Base-by-base conservation (phyloP, 2,888 invertebrate genomes). In the Geophilus truncorum region DNA sequence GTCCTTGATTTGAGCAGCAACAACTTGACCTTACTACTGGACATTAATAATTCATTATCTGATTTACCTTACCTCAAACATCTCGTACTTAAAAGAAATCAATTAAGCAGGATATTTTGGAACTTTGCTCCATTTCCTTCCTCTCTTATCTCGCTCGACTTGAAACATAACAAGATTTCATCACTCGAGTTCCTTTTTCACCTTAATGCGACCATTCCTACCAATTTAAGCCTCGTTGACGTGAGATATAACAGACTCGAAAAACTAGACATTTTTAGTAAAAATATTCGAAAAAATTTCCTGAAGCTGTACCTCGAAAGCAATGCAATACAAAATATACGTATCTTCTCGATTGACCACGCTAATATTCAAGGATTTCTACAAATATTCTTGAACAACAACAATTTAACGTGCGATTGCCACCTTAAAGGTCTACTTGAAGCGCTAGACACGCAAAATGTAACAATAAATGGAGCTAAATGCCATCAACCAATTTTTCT, bases 121-220 rank as follows among this genome's bases (percentile, higher is more conserved):
- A 86, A 87, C 3, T 93, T 93, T 84, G 93, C 93, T 92, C 89
- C 88, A 84, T 83, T 84, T 18, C 81, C 86, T 18, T 83, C 85
- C 25, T 84, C 85, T 57, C 85, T 90, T 25, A 89, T 89, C 82
- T 89, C 90, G 81, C 83, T 87, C 0, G 85, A 88, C 9, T 89
- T 94, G 76, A 88, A 89, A 75, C 88, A 87, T 82, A 85, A 88
- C 62, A 85, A 57, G 83, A 82, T 82, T 4, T 18, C 57, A 57
- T 57, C 57, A 57, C 18, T 57, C 2, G 57, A 57, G 18, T 57
- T 57, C 9, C 18, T 57, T 57, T 57, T 57, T 18, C 21, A 57
- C 9, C 57, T 4, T 23, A 57, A 23, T 4, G 18, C 1, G 2
- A 83, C 86, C 80, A 80, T 82, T 81, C 82, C 84, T 79, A 83